A percentile compares a stretch with the other conserved stretches of the same genome.
Evolutionary conservation across 2,113 vertebrate species (phyloP).

Genomic region (Nerophis ophidion): DNA sequence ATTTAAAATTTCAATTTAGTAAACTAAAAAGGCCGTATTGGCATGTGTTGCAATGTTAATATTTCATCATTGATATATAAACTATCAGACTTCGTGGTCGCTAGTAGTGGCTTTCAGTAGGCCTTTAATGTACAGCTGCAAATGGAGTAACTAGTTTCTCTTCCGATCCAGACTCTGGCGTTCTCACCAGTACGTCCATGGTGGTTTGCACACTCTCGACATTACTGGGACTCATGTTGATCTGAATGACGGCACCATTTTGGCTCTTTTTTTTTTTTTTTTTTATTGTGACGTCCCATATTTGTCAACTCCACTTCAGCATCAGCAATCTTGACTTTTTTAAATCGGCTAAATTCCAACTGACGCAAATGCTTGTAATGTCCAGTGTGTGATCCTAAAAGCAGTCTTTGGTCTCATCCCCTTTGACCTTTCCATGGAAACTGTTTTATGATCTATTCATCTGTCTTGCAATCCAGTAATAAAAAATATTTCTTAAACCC

Average conservation of each 20-base stretch:
- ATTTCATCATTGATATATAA: no score
- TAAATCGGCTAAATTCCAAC: not conserved
- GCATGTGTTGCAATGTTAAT: no score
- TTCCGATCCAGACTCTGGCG: constrained; percentile 27
- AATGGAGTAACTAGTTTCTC: constrained; percentile 29
- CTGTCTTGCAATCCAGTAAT: not conserved
- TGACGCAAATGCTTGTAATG: not conserved
- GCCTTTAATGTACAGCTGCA: not conserved
- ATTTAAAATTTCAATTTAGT: no score
- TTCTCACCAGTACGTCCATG: constrained; percentile 23
- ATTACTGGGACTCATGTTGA: constrained; percentile 5
- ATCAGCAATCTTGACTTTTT: not conserved
- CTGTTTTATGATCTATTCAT: not conserved
- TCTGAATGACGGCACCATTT: constrained; percentile 9
- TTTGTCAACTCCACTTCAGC: not conserved
- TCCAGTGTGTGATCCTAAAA: not conserved
- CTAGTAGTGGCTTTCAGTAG: no score
- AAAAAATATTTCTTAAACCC: not conserved
- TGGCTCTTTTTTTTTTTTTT: not conserved
- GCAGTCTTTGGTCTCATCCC: not conserved
- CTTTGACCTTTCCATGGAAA: not conserved
- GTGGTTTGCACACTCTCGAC: constrained; percentile 30
- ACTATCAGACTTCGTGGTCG: no score
- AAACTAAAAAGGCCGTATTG: no score
- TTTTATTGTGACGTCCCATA: not conserved